Conservation (phyloP, 2,797 vertebrate genomes). For the Lemur catta region DNA sequence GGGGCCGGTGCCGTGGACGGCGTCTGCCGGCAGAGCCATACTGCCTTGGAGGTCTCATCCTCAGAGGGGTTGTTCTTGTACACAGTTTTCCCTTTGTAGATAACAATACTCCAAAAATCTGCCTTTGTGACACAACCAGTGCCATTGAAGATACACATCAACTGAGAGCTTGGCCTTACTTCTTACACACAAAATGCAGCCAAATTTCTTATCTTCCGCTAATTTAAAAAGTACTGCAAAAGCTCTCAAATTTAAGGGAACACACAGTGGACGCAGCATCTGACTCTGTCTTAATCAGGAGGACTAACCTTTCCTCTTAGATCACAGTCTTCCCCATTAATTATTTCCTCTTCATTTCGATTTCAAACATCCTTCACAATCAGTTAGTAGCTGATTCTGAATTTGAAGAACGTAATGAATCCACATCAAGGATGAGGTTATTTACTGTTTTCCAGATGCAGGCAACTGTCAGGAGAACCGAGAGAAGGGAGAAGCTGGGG, state of each 20-base stretch:
- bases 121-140: neutral
- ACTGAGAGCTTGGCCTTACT: neutral
- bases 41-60: neutral
- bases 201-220: neutral
- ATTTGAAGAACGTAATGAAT: slow-evolving; percentile 26
- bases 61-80: neutral
- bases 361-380: slow-evolving; percentile 44
- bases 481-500: neutral
- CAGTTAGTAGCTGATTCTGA: slow-evolving; percentile 41
- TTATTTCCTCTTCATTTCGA: slow-evolving; percentile 40
- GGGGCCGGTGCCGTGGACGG: neutral
- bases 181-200: neutral
- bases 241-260: neutral
- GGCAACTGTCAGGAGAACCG: neutral
- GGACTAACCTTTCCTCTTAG: neutral
- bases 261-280: neutral
- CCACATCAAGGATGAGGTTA: neutral
- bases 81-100: neutral
- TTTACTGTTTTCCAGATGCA: slow-evolving; percentile 52
- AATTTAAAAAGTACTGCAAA: neutral
- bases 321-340: neutral
- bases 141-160: neutral
- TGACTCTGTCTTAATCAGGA: neutral
- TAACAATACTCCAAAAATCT: neutral
- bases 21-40: neutral